Percentiles rank a stretch among this genome's conserved stretches.
phyloP scores from a whole-genome alignment of 2,113 vertebrate genomes.

The Halcyon senegalensis region DNA sequence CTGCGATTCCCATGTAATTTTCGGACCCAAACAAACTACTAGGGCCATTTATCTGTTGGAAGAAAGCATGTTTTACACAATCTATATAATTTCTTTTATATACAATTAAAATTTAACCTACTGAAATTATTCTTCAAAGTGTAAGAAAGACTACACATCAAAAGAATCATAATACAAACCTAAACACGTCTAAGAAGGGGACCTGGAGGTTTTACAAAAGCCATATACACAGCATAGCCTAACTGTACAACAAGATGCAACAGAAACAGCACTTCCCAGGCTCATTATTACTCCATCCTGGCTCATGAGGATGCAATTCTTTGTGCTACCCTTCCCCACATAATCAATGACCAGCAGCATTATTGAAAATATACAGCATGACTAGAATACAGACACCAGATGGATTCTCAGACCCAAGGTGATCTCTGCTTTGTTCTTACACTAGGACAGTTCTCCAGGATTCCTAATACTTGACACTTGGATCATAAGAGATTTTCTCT shows the following conservation, averaged over 20 bases:
- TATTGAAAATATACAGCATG: neutral
- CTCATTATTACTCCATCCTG: neutral
- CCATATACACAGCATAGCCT: neutral
- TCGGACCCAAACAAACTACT: conserved; percentile 76
- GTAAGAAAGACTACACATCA: neutral
- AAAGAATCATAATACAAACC: neutral
- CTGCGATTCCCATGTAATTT: conserved; percentile 81
- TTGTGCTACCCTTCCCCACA: neutral
- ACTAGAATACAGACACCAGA: neutral
- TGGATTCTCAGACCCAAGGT: neutral
- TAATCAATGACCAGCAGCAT: neutral
- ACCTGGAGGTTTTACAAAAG: neutral
- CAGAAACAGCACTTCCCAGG: neutral
- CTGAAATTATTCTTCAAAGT: neutral
- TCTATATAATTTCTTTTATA: neutral
- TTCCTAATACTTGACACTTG: neutral
- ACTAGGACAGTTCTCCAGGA: neutral
- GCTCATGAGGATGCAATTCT: neutral
- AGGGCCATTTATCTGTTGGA: conserved; percentile 82
- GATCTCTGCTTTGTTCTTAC: neutral
- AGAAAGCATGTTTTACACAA: neutral
- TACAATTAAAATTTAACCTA: neutral
- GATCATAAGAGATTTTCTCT: neutral
- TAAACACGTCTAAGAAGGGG: neutral
- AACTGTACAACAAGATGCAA: neutral